A percentile compares a stretch with the other conserved stretches of the same genome.
phyloP scores from a whole-genome alignment of 1,140 invertebrate species.

The Orius laevigatus region DNA sequence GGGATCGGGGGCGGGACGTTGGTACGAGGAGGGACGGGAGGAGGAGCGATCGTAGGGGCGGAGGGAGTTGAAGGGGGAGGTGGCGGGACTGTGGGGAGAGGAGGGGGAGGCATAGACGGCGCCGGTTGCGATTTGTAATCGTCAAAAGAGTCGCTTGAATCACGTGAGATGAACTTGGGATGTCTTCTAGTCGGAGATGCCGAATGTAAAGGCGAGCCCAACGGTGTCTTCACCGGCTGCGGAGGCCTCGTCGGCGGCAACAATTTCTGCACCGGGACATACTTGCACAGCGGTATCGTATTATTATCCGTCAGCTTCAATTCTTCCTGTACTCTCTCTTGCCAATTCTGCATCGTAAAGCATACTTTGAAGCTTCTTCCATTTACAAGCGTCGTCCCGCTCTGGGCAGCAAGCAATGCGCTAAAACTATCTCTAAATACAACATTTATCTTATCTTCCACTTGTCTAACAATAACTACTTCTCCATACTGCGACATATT shows the following conservation, averaged over 20 bases:
- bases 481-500: conserved; percentile 63
- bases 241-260: not conserved
- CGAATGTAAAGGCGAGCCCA: not conserved
- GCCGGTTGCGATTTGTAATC: conserved; percentile 9
- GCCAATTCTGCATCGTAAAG: conserved; percentile 9
- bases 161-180: no score
- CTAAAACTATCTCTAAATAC: conserved; percentile 75
- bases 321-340: not conserved
- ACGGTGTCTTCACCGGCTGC: not conserved
- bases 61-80: not conserved
- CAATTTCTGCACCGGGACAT: not conserved
- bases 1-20: conserved; percentile 13
- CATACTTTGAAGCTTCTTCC: conserved; percentile 8
- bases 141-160: not conserved
- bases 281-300: conserved; percentile 14
- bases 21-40: conserved; percentile 12
- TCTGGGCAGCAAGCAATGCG: conserved; percentile 54
- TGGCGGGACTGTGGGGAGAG: conserved; percentile 5
- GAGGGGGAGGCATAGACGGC: conserved; percentile 10
- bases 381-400: conserved; percentile 18
- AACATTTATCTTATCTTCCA: conserved; percentile 75
- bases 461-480: conserved; percentile 77
- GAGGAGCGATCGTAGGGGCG: conserved; percentile 5
- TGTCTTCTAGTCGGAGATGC: not conserved
- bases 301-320: conserved; percentile 14